These are phyloP conservation scores for Pitangus sulphuratus DNA, from an alignment of 2,797 vertebrate genomes.

Conservation along the genomic window DNA sequence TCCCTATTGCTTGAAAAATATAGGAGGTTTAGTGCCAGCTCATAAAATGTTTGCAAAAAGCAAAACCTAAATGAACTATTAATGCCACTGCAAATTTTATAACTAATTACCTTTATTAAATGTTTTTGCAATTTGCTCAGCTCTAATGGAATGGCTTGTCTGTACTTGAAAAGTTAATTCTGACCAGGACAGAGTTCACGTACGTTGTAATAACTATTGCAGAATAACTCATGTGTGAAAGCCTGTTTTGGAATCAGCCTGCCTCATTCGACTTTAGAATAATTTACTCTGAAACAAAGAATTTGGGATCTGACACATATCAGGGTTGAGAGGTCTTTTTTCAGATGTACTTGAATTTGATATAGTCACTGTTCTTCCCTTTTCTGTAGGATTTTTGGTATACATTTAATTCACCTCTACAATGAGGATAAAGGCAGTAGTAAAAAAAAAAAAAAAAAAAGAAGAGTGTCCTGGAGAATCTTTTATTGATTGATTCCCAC, in stretches of 20 bases:
- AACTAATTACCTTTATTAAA: background rate
- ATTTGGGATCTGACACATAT: background rate
- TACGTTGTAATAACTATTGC: background rate
- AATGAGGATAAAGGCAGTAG: background rate
- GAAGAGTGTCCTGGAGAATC: background rate
- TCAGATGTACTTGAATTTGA: background rate
- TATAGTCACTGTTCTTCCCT: background rate
- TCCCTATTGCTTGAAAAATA: background rate
- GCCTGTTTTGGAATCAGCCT: background rate
- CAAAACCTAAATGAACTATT: background rate
- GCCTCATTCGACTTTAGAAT: background rate
- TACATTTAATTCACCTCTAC: background rate
- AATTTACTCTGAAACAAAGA: background rate
- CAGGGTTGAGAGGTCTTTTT: background rate
- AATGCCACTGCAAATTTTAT: background rate
- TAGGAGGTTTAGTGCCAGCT: background rate
- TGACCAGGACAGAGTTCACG: background rate
- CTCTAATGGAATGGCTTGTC: background rate
- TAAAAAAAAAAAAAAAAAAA: background rate
- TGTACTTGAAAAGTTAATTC: background rate
- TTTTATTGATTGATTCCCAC: background rate
- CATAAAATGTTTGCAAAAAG: background rate
- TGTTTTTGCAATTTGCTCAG: background rate
- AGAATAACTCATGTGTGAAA: constrained; percentile 11
- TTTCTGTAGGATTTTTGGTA: background rate